These are phyloP conservation scores for Mus spicilegus DNA, from an alignment of 2,113 vertebrate genomes.

Conservation along the genomic window DNA sequence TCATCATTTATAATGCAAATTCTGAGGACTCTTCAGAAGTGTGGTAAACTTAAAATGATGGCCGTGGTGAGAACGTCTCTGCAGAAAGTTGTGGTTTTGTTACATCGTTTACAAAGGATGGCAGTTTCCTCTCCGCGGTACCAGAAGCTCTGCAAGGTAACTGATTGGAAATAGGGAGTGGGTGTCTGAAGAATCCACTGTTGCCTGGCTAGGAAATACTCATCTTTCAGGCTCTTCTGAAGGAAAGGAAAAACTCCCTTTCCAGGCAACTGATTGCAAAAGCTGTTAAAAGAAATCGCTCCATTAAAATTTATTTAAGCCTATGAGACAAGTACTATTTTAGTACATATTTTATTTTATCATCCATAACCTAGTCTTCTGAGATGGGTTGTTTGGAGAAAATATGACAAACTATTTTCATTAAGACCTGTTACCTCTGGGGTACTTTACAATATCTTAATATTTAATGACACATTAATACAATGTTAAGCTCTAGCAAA, in stretches of 20 bases:
- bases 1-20: constrained; percentile 98
- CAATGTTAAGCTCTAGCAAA: neutral
- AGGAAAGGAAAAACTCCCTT: neutral
- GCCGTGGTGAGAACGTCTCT: constrained; percentile 99
- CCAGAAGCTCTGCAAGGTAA: constrained; percentile 99
- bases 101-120: constrained; percentile 99
- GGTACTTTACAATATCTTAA: neutral
- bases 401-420: constrained; percentile 52
- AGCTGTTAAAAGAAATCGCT: constrained; percentile 27
- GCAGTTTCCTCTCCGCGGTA: constrained; percentile 99
- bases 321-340: constrained; percentile 45
- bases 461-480: constrained; percentile 5
- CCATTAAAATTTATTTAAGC: constrained; percentile 45
- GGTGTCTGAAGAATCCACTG: constrained; percentile 61
- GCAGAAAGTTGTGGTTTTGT: constrained; percentile 99
- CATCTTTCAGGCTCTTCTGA: constrained; percentile 23
- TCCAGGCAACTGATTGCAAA: neutral
- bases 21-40: constrained; percentile 95
- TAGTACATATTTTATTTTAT: constrained; percentile 59
- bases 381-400: constrained; percentile 47
- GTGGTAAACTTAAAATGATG: constrained; percentile 99
- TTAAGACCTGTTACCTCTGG: constrained; percentile 73
- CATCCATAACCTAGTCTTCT: constrained; percentile 33
- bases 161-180: constrained; percentile 80
- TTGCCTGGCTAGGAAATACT: constrained; percentile 41